A percentile compares a stretch with the other conserved stretches of the same genome.
Evolutionary conservation across 2,113 vertebrate genomes (phyloP).

Genomic region (Heteronetta atricapilla): DNA sequence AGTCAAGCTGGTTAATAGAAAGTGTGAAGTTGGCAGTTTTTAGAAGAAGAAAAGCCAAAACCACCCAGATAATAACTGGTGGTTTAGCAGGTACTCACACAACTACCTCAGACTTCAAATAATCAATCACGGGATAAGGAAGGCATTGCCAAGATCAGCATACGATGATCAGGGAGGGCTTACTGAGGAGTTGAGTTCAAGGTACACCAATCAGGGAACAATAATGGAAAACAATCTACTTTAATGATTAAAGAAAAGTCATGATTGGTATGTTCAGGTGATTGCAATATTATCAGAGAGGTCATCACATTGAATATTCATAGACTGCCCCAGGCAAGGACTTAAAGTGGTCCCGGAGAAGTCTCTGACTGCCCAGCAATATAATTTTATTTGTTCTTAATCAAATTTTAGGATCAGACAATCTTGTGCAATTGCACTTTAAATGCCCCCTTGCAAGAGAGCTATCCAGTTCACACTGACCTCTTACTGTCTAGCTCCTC

Average conservation of each 20-base stretch:
- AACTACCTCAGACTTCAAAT: neutral
- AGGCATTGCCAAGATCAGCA: neutral
- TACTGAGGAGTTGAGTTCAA: neutral
- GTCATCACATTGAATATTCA: constrained; percentile 33
- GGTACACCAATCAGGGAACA: neutral
- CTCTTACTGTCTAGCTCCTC: neutral
- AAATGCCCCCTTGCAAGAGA: neutral
- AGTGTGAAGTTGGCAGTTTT: neutral
- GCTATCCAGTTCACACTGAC: neutral
- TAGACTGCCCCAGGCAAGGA: neutral
- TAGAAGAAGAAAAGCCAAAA: neutral
- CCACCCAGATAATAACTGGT: neutral
- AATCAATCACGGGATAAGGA: neutral
- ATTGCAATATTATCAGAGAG: neutral
- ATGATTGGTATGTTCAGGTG: neutral
- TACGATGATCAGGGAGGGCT: neutral
- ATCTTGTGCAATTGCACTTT: neutral
- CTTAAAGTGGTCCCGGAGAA: constrained; percentile 22
- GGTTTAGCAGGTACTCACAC: neutral
- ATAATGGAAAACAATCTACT: neutral
- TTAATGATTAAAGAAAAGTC: neutral
- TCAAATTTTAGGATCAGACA: constrained; percentile 25
- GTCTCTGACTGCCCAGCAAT: constrained; percentile 7
- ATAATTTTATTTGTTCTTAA: constrained; percentile 53
- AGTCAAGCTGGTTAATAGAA: neutral